Percentiles rank a stretch among this genome's conserved stretches.
These are phyloP conservation scores for Ispidina lecontei DNA, from an alignment of 2,797 vertebrate species.

Conservation along the genomic window DNA sequence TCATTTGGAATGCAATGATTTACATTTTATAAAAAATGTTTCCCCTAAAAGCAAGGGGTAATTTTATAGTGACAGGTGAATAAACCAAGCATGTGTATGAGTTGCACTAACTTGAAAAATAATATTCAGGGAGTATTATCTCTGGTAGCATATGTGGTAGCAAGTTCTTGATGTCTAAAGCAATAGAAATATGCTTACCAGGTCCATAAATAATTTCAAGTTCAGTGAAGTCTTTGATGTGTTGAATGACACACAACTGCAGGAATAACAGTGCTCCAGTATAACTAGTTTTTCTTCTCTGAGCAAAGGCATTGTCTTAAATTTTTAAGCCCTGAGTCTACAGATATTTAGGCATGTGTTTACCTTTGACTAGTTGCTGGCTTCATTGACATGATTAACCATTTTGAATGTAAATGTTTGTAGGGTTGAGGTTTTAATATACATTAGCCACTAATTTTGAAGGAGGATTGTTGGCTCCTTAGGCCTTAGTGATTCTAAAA, in stretches of 20 bases:
- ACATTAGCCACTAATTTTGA: neutral
- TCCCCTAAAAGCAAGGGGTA: neutral
- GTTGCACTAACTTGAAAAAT: neutral
- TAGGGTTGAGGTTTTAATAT: constrained; percentile 13
- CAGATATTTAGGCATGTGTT: neutral
- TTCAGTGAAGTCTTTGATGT: neutral
- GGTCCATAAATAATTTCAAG: neutral
- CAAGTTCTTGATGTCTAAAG: neutral
- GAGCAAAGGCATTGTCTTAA: neutral
- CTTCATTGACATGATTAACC: neutral
- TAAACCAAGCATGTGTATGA: neutral
- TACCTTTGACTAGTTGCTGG: neutral
- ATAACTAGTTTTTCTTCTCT: constrained; percentile 37
- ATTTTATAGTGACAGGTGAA: neutral
- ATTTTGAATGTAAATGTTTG: constrained; percentile 7
- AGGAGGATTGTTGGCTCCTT: neutral
- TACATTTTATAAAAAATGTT: no score
- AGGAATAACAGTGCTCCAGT: neutral
- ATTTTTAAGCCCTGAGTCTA: constrained; percentile 29
- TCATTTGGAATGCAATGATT: neutral
- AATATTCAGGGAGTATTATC: neutral
- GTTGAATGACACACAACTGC: neutral
- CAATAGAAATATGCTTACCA: neutral
- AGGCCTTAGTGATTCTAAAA: neutral
- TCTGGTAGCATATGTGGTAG: neutral